Conservation (phyloP, 2,888 invertebrate genomes). For the Aspidapion aeneum region DNA sequence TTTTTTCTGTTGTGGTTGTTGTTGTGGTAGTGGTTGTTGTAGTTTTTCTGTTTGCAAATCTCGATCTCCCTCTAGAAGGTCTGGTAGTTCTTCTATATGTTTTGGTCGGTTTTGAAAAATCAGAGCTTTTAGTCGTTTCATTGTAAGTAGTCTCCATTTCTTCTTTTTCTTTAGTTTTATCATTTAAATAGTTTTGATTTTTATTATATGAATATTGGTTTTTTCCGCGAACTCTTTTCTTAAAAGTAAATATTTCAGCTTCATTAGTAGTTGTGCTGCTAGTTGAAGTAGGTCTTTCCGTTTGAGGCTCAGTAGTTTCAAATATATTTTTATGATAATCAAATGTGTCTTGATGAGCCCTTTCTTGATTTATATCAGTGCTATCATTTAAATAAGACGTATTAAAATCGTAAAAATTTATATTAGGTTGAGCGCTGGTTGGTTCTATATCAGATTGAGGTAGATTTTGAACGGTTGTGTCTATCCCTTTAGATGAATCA, state of each 20-base stretch:
- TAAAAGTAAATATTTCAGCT: not conserved
- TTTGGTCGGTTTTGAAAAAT: not conserved
- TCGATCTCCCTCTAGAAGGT: not conserved
- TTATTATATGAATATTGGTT: not conserved
- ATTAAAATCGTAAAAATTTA: too few relatives aligned
- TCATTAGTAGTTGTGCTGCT: not conserved
- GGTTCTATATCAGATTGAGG: too few relatives aligned
- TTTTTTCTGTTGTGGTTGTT: conserved; percentile 1
- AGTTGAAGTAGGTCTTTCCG: too few relatives aligned
- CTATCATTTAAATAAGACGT: too few relatives aligned
- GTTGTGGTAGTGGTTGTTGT: not conserved
- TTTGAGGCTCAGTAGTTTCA: too few relatives aligned
- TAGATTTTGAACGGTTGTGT: too few relatives aligned
- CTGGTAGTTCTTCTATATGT: not conserved
- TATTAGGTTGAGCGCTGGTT: too few relatives aligned
- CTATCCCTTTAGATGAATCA: too few relatives aligned
- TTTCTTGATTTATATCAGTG: too few relatives aligned
- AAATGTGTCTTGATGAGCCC: too few relatives aligned
- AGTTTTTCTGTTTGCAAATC: not conserved
- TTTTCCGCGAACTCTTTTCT: not conserved
- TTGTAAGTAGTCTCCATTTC: not conserved
- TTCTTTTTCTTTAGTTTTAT: not conserved
- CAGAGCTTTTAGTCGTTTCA: not conserved
- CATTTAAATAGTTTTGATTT: not conserved
- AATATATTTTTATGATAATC: too few relatives aligned